Percentiles rank a stretch among this genome's conserved stretches.
phyloP scores from a whole-genome alignment of 2,113 vertebrate species.

The Numida meleagris region DNA sequence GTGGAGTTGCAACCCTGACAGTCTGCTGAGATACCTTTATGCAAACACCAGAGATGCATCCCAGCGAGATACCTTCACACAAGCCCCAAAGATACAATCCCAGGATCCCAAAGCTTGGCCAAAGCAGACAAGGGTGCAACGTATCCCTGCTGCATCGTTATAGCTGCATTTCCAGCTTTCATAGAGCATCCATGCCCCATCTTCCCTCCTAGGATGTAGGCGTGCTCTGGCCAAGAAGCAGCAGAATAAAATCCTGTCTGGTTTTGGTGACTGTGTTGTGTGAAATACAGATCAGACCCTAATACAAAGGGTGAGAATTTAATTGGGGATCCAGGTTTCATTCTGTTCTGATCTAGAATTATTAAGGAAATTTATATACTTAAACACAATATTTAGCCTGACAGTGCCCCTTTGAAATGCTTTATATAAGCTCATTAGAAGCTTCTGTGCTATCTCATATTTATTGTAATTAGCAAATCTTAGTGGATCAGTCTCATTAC shows the following conservation, averaged over 20 bases:
- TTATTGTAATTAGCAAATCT: conserved; percentile 57
- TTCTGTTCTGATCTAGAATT: conserved; percentile 30
- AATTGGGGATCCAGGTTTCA: background rate
- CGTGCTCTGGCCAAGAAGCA: background rate
- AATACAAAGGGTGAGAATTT: background rate
- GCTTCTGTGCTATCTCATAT: background rate
- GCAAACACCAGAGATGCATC: background rate
- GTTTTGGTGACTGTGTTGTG: background rate
- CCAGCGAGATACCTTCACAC: background rate
- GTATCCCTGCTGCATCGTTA: background rate
- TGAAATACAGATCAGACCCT: background rate
- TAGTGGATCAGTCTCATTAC: background rate
- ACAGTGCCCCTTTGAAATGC: background rate
- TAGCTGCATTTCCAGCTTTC: background rate
- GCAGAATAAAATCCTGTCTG: background rate
- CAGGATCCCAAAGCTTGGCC: background rate
- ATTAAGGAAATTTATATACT: conserved; percentile 20
- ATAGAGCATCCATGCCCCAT: fast-evolving
- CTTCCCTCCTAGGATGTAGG: background rate
- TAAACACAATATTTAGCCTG: conserved; percentile 5
- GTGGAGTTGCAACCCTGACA: background rate
- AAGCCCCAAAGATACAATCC: background rate
- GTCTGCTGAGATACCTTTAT: fast-evolving
- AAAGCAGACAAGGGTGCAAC: background rate
- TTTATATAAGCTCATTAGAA: conserved; percentile 54